Base-by-base conservation (phyloP, 1,140 invertebrate species). In the Bombus impatiens region DNA sequence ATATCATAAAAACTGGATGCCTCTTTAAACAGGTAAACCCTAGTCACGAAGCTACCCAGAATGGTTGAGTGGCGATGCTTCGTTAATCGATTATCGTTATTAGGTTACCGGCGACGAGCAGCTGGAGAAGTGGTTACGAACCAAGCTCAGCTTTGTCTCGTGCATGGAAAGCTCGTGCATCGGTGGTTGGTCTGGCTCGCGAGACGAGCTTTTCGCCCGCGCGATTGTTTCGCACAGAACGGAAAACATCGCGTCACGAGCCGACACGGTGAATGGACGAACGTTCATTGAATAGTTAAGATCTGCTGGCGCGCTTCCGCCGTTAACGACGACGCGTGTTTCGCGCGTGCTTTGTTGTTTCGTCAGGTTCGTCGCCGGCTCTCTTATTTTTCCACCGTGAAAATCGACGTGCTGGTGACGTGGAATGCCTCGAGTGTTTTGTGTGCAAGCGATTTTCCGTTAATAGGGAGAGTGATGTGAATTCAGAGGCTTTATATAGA, bases 241-340 rank as follows among this genome's bases (percentile, higher is more conserved):
- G 82, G 86, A 85, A 84, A 89, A 81, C 79, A 44, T 77, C 47
- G 47, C 65, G 78, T 90, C 88, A 90, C 82, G 85, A 82, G 88
- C 78, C 76, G 47, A 62, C 37, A 59, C 62, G 22, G 82, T 87
- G 88, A 90, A 90, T 87, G 86, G 67, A 85, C 89, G 32, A 88
- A 90, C 82, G 82, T 87, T 87, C 82, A 89, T 90, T 89, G 89
- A 90, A 89, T 90, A 89, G 88, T 89, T 90, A 89, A 90, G 89
- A 90, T 90, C 86, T 87, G 37, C 37, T 57, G 82, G 81, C 78
- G 79, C 59, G 72, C 65, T 87, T 90, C 88, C 88, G 89, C 75
- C 59, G 75, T 47, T 28, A 53, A 84, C 59, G 76, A 70, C 82
- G 40, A 68, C 32, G 70, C 59, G 65, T 78, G 80, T 77, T 83